Evolutionary conservation across 2,888 invertebrate genomes (phyloP), one percentile per base, ranked within the genome.

Genomic region (Pardosa pseudoannulata): DNA sequence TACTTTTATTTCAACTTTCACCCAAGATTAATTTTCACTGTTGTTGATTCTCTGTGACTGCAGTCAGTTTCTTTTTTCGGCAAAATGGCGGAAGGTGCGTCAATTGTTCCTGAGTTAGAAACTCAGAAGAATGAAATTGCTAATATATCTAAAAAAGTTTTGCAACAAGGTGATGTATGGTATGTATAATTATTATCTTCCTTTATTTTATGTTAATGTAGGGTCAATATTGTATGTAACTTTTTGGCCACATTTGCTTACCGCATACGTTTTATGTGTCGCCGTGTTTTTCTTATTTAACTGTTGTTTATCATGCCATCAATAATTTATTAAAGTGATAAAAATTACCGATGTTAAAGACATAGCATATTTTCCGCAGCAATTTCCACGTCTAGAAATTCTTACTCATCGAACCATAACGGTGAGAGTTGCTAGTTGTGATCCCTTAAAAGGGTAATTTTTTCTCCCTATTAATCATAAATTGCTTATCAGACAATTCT

Each of bases 101-200:
- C 85, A 39, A 88, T 68, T 88, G 86, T 90, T 74, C 90, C 91
- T 76, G 90, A 91, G 85, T 89, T 91, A 72, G 91, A 91, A 88
- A 89, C 89, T 67, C 91, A 92, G 89, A 91, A 91, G 89, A 89
- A 89, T 87, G 89, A 90, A 88, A 91, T 92, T 73, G 75, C 88
- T 36, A 90, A 89, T 82, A 89, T 91, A 75, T 79, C 91, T 11
- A 90, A 91, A 85, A 89, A 85, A 75, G 88, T 89, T 28, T 88
- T 91, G 28, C 90, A 90, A 81, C 90, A 91, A 79, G 91, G 90
- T 65, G 91, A 92, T 81, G 90, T 90, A 65, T 91, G 92, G 92
- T 92, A 90, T 89, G 89, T 74, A 19, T 29, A 5, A 46, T 9
- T 16, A 36, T 5, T 16, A 7, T 9, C 2, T 16, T 16, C n/a